Base-by-base conservation (phyloP, 2,797 vertebrate species). In the Artibeus jamaicensis region DNA sequence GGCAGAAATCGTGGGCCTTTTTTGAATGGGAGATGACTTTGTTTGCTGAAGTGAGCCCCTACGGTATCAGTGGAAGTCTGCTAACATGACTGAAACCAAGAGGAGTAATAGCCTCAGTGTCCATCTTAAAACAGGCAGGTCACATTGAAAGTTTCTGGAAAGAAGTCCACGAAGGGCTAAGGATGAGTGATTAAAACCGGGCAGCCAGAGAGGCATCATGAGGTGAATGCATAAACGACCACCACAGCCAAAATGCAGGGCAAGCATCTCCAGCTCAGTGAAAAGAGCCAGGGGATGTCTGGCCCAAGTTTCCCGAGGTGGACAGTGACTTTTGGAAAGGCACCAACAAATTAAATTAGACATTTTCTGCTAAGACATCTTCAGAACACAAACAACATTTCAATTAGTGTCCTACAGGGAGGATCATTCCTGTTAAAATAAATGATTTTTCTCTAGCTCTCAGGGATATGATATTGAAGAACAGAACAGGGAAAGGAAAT, bases 311-410 rank as follows among this genome's bases (percentile, higher is more conserved):
- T 73, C 44, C 91, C 26, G 22, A 85, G 67, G 50, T 71, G 73
- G 74, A 70, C 44, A 71, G 59, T 44, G 59, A 81, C 78, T 94
- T 96, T 71, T 59, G n/a, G 74, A 93, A 93, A 95, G 62, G 34
- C 76, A 59, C 42, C 42, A 50, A 62, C 57, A 50, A 91, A 96
- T 95, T 79, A 82, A 88, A 93, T 93, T 86, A 86, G 46, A 89
- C 67, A 79, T 93, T 88, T 91, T 93, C 94, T 84, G 53, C 93
- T 84, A 42, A 86, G 83, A 78, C 76, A 48, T 82, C 74, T 89
- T 79, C 79, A 78, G 84, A 92, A 95, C 46, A 82, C 42, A 37
- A 91, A 55, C n/a, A 86, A 89, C 39, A 73, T 92, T 95, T 95
- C 91, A 93, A 62, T 95, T 91, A 89, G 68, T 83, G 85, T 76